Conservation (phyloP, 2,888 invertebrate species). For the Conomelus anceps region DNA sequence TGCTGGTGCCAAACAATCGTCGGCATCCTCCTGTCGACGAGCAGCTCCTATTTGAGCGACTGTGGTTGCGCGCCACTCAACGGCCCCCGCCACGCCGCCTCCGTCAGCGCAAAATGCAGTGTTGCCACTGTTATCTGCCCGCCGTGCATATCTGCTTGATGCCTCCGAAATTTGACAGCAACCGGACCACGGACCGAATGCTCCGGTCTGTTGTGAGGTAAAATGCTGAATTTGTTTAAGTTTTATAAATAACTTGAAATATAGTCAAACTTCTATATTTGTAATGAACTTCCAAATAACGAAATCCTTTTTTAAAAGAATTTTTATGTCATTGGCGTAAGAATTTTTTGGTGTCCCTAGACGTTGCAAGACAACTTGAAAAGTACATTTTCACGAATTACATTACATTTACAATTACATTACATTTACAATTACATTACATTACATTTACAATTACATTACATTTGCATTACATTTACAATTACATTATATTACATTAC, state of each 20-base stretch:
- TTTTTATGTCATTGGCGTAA: no score
- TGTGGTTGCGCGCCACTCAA: constrained; percentile 59
- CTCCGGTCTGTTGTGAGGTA: background rate
- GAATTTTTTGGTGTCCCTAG: no score
- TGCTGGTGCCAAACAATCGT: background rate
- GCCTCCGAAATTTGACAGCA: background rate
- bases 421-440: no score
- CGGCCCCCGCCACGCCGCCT: constrained; percentile 37
- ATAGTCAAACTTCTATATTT: no score
- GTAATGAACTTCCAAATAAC: no score
- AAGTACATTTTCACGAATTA: no score
- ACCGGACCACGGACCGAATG: background rate
- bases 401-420: no score
- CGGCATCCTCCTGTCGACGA: constrained; percentile 43
- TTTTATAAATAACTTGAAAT: background rate
- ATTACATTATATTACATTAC: no score
- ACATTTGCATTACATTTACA: no score
- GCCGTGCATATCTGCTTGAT: background rate
- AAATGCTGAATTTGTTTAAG: background rate
- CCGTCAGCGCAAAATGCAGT: background rate
- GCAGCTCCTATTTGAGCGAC: constrained; percentile 60
- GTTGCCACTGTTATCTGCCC: background rate
- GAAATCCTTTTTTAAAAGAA: no score
- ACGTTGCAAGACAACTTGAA: no score
- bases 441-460: no score